A percentile compares a stretch with the other conserved stretches of the same genome.
Evolutionary conservation across 2,113 vertebrate species (phyloP).

Genomic region (Chrysemys picta): DNA sequence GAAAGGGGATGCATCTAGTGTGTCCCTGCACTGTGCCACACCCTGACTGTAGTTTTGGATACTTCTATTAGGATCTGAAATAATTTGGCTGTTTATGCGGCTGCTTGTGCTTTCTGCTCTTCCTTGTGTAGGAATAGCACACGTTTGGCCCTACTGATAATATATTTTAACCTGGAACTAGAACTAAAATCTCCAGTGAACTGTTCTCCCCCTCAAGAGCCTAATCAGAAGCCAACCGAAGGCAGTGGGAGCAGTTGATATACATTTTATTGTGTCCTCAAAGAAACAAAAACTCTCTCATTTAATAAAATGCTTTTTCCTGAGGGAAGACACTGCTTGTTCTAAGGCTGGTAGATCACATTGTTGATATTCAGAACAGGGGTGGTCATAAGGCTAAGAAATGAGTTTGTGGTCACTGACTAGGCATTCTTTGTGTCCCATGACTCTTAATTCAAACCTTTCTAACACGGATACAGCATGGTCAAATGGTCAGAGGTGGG

Average conservation of each 20-base stretch:
- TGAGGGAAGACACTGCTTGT: background rate
- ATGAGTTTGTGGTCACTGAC: background rate
- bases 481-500: background rate
- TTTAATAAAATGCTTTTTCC: background rate
- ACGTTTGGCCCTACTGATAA: background rate
- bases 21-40: background rate
- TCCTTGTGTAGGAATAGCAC: background rate
- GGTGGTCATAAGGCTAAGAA: background rate
- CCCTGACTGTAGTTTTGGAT: background rate
- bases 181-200: conserved; percentile 5
- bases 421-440: background rate
- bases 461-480: background rate
- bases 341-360: background rate
- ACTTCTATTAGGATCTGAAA: background rate
- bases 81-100: background rate
- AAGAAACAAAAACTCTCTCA: background rate
- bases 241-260: background rate
- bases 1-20: background rate
- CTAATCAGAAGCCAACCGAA: background rate
- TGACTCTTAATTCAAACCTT: background rate
- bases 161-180: background rate
- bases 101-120: background rate
- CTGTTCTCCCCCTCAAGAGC: background rate
- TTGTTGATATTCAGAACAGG: background rate
- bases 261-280: background rate